Evolutionary conservation across 2,797 vertebrate species (phyloP).

Genomic region (Gadopsis bispinosus): DNA sequence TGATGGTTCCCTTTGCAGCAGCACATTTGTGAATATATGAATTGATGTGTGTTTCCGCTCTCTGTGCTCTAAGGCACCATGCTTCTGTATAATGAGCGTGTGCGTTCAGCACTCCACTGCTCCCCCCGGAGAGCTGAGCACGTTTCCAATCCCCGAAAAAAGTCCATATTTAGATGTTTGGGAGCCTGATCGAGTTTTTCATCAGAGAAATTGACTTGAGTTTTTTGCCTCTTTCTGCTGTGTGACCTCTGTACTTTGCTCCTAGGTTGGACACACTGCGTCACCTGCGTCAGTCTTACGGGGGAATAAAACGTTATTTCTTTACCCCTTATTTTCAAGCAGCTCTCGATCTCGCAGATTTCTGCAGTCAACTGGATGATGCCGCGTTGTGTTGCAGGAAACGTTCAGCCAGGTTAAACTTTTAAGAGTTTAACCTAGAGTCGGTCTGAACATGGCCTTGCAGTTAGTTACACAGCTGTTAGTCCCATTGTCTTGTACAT

Average conservation of each 20-base stretch:
- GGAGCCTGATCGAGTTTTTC: constrained; percentile 4
- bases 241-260: neutral
- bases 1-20: constrained; percentile 33
- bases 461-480: no score
- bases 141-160: neutral
- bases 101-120: constrained; percentile 27
- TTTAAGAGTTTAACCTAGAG: neutral
- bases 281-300: neutral
- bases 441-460: neutral
- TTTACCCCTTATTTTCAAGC: neutral
- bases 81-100: constrained; percentile 20
- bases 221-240: no score
- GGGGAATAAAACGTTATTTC: neutral
- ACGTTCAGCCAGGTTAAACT: no score
- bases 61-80: constrained; percentile 16
- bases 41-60: constrained; percentile 1
- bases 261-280: neutral
- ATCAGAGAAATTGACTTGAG: neutral
- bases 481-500: no score
- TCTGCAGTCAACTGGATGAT: neutral
- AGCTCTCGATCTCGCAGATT: neutral
- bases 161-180: neutral
- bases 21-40: constrained; percentile 22
- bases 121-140: neutral
- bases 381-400: no score